phyloP scores from a whole-genome alignment of 2,113 vertebrate genomes.

The Accipiter virgatus region DNA sequence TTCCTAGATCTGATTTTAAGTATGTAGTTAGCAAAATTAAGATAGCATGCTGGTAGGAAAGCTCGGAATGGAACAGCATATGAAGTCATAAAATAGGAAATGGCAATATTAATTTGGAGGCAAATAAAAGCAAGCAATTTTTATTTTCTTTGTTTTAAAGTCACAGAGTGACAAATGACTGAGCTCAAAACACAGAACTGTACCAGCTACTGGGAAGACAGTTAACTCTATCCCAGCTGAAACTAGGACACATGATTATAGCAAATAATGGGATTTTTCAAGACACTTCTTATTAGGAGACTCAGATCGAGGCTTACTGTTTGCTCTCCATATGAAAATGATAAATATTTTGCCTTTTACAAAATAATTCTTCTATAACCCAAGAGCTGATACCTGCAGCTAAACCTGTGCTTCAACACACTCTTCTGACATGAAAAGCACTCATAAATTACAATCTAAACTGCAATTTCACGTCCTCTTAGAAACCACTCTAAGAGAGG shows the following conservation, averaged over 20 bases:
- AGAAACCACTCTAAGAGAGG: constrained; percentile 5
- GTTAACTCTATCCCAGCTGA: too few species aligned
- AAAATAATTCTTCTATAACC: neutral
- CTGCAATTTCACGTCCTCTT: neutral
- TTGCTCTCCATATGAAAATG: neutral
- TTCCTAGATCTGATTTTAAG: neutral
- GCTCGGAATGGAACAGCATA: neutral
- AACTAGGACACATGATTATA: neutral
- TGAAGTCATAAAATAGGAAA: neutral
- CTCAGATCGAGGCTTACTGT: neutral
- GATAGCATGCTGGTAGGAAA: neutral
- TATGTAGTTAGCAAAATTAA: neutral
- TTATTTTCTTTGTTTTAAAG: constrained; percentile 2
- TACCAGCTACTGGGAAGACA: too few species aligned
- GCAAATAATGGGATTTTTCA: neutral
- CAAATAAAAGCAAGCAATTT: neutral
- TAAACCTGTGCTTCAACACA: neutral
- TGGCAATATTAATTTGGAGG: neutral
- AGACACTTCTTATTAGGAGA: neutral
- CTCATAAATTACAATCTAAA: constrained; percentile 3
- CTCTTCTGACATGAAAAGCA: constrained; percentile 3
- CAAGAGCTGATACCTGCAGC: neutral
- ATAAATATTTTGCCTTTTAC: neutral
- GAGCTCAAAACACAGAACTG: too few species aligned
- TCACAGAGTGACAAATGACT: neutral